These are phyloP conservation scores for Patiria miniata DNA, from an alignment of 35 echinoderm and acorn worm genomes.

Conservation along the genomic window DNA sequence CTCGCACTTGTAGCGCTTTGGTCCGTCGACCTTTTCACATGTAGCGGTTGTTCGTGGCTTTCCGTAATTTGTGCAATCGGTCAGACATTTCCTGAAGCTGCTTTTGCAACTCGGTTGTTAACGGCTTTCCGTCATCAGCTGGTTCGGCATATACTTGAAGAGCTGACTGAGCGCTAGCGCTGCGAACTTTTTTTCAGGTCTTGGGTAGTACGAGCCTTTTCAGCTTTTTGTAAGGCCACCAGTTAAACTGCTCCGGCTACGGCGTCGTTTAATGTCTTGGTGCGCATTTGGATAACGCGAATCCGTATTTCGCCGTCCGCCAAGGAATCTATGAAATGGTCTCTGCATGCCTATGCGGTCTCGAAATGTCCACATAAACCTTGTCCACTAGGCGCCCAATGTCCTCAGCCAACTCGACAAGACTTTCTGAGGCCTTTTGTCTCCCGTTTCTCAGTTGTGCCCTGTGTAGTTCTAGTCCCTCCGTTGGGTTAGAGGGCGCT, in stretches of 20 bases:
- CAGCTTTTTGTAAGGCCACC: conserved; percentile 35
- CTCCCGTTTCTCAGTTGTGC: conserved; percentile 7
- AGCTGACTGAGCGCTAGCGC: not conserved
- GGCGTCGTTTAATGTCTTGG: not conserved
- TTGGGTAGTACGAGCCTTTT: not conserved
- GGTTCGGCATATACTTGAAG: not conserved
- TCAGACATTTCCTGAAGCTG: not conserved
- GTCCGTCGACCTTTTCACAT: not conserved
- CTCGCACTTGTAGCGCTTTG: not conserved
- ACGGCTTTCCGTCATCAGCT: not conserved
- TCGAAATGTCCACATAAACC: conserved; percentile 47
- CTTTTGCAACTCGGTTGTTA: not conserved
- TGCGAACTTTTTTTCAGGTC: not conserved
- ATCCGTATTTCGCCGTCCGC: conserved; percentile 31
- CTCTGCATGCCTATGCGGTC: conserved; percentile 37
- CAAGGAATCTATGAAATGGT: conserved; percentile 58
- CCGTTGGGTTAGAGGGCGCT: not conserved
- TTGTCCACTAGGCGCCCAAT: conserved; percentile 49
- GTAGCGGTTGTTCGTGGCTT: not conserved
- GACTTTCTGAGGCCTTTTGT: not conserved
- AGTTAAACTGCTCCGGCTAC: conserved; percentile 35
- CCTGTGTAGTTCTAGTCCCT: not conserved
- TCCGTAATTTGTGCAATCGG: not conserved
- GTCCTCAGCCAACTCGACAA: conserved; percentile 30
- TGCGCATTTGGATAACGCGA: conserved; percentile 26